A percentile compares a stretch with the other conserved stretches of the same genome.
phyloP scores from a whole-genome alignment of 2,888 invertebrate species.

The Epinotia brunnichana region DNA sequence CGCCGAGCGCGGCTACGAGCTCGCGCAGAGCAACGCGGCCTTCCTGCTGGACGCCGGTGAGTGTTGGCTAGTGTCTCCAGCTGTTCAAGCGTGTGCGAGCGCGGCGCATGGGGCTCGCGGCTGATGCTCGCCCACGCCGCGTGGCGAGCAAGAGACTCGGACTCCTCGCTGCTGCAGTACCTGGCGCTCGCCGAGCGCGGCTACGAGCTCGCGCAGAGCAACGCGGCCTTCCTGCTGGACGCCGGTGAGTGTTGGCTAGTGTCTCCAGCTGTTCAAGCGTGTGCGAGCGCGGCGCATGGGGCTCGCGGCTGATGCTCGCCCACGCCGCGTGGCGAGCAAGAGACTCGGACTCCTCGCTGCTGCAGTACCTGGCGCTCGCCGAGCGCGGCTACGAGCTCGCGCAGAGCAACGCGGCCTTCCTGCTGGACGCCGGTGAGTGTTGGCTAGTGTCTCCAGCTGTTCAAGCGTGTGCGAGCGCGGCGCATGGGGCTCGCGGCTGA shows the following conservation, averaged over 20 bases:
- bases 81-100: neutral
- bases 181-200: neutral
- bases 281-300: neutral
- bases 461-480: neutral
- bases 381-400: neutral
- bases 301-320: neutral
- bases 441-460: neutral
- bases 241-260: neutral
- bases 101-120: neutral
- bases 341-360: neutral
- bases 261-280: neutral
- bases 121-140: neutral
- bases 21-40: conserved; percentile 1
- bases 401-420: conserved; percentile 1
- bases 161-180: conserved; percentile 1
- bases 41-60: neutral
- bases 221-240: neutral
- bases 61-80: neutral
- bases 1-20: neutral
- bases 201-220: neutral
- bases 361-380: neutral
- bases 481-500: neutral
- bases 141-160: neutral
- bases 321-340: neutral
- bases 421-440: neutral